phyloP scores from a whole-genome alignment of 2,797 vertebrate genomes.

The Valencia hispanica region DNA sequence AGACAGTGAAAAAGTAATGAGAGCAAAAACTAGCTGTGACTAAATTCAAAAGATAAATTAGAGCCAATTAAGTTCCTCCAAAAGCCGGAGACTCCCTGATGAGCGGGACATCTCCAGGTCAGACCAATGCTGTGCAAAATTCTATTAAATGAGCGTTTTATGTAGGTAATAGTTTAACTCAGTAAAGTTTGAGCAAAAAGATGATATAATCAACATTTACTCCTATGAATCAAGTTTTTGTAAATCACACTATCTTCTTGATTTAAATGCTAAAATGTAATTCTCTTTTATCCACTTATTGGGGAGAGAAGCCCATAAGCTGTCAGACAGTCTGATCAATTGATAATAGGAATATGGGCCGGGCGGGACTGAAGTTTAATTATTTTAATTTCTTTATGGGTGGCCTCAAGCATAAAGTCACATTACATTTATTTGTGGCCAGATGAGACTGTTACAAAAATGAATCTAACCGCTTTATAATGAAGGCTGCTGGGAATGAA shows the following conservation, averaged over 20 bases:
- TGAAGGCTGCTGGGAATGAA: conserved; percentile 35
- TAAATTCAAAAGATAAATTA: conserved; percentile 26
- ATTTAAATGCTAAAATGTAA: conserved; percentile 55
- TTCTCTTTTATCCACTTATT: conserved; percentile 24
- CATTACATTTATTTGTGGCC: conserved; percentile 47
- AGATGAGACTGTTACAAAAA: conserved; percentile 59
- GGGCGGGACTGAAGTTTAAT: conserved; percentile 57
- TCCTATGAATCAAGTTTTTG: conserved; percentile 55
- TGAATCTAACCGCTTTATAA: conserved; percentile 55
- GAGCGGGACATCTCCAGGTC: conserved; percentile 25
- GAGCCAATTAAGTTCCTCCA: conserved; percentile 27
- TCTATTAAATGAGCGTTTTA: conserved; percentile 24
- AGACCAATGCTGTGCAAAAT: background rate
- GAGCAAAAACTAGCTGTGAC: conserved; percentile 3
- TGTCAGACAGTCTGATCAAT: conserved; percentile 58
- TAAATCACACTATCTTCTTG: conserved; percentile 55
- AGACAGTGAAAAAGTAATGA: background rate
- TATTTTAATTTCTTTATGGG: conserved; percentile 61
- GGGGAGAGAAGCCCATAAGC: conserved; percentile 37
- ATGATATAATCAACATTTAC: conserved; percentile 1
- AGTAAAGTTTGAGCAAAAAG: conserved; percentile 19
- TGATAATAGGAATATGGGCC: conserved; percentile 52
- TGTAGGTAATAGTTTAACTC: conserved; percentile 35
- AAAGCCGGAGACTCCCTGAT: conserved; percentile 23
- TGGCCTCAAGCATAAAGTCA: conserved; percentile 45